Evolutionary conservation across 2,797 vertebrate species (phyloP).

Genomic region (Melopsittacus undulatus): DNA sequence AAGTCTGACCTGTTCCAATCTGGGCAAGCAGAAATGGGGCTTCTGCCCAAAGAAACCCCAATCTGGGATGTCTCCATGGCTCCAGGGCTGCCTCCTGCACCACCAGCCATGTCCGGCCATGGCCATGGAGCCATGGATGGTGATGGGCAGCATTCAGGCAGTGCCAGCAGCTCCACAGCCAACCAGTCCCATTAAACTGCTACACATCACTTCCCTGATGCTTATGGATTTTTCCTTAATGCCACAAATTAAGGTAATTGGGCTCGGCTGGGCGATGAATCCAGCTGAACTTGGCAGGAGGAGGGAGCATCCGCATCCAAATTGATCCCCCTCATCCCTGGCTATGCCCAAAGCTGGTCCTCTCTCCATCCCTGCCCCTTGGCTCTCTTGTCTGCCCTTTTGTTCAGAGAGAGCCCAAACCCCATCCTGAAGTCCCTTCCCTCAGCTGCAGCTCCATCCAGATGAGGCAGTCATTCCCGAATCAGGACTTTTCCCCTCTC

Average conservation of each 20-base stretch:
- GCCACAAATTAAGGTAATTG: conserved; percentile 73
- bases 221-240: conserved; percentile 77
- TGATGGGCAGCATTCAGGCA: neutral
- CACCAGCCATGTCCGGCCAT: accelerated
- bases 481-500: neutral
- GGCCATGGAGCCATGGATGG: neutral
- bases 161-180: neutral
- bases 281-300: conserved; percentile 33
- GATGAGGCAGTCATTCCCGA: accelerated
- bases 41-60: accelerated
- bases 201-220: conserved; percentile 51
- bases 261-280: conserved; percentile 47
- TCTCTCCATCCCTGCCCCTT: neutral
- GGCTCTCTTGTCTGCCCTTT: neutral
- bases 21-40: neutral
- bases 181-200: neutral
- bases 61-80: neutral
- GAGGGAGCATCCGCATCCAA: accelerated
- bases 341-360: neutral
- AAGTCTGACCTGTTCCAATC: neutral
- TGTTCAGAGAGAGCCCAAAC: neutral
- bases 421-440: neutral
- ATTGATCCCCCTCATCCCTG: neutral
- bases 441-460: neutral
- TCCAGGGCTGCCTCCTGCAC: neutral